Conservation (phyloP, 2,113 vertebrate species). For the Dunckerocampus dactyliophorus region DNA sequence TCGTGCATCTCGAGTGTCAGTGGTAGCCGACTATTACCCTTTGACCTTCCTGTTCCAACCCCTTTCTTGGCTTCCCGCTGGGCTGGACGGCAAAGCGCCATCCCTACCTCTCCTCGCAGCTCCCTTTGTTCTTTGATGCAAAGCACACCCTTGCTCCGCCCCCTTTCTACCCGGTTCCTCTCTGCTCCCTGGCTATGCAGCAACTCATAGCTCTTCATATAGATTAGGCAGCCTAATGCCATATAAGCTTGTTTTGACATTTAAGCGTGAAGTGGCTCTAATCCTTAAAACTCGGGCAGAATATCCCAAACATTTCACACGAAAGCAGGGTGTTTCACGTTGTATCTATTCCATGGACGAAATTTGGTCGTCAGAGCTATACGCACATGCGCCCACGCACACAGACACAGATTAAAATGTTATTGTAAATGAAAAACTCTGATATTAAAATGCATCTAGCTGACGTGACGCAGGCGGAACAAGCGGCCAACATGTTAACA, state of each 20-base stretch:
- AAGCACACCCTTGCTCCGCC: slow-evolving; percentile 35
- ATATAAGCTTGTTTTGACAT: slow-evolving; percentile 38
- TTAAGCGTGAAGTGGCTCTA: slow-evolving; percentile 25
- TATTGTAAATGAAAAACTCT: no score
- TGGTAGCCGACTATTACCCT: slow-evolving; percentile 42
- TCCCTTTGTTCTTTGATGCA: slow-evolving; percentile 65
- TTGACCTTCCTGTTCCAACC: slow-evolving; percentile 41
- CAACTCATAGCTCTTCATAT: slow-evolving; percentile 40
- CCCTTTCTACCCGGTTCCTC: slow-evolving; percentile 17
- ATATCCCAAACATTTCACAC: no score
- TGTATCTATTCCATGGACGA: no score
- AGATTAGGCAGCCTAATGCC: slow-evolving; percentile 37
- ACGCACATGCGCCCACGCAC: no score
- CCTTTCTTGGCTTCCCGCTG: slow-evolving; percentile 55
- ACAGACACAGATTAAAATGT: no score
- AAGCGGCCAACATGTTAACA: no score
- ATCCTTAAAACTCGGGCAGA: slow-evolving; percentile 11
- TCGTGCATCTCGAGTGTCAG: slow-evolving; percentile 21
- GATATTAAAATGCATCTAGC: no score
- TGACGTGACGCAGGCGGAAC: no score
- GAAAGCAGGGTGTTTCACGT: no score
- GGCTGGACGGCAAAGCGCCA: slow-evolving; percentile 44
- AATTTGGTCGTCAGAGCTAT: no score
- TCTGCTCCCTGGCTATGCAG: slow-evolving; percentile 17
- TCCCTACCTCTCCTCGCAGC: slow-evolving; percentile 49